Conservation (phyloP, 1,140 invertebrate genomes). For the Diachasma alloeum region DNA sequence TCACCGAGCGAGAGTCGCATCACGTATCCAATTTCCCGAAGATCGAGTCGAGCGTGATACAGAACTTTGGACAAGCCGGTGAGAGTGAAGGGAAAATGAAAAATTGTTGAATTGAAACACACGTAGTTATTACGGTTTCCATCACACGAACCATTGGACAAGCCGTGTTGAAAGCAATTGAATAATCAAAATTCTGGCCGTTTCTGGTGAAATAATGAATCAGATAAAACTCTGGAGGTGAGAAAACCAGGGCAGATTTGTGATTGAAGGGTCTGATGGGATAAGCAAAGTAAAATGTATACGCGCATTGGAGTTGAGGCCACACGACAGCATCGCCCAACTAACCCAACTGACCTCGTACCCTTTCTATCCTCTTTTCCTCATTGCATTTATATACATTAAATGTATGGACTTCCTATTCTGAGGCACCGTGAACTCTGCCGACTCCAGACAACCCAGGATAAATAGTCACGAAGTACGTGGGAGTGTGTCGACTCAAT, state of each 20-base stretch:
- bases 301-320: not conserved
- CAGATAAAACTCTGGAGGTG: too few relatives aligned
- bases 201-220: too few relatives aligned
- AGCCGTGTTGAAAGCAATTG: not conserved
- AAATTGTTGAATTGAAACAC: slow-evolving; percentile 34
- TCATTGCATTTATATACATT: slow-evolving; percentile 2
- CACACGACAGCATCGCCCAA: not conserved
- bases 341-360: slow-evolving; percentile 23
- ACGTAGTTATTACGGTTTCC: not conserved
- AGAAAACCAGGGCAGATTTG: not conserved
- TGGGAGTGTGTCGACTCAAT: slow-evolving; percentile 20
- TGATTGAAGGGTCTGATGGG: not conserved
- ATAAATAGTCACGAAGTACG: slow-evolving; percentile 26
- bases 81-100: not conserved
- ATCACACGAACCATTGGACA: not conserved
- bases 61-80: slow-evolving; percentile 42
- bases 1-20: slow-evolving; percentile 51
- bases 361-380: slow-evolving; percentile 5
- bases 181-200: too few relatives aligned
- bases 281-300: not conserved
- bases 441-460: not conserved
- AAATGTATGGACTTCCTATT: not conserved
- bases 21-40: slow-evolving; percentile 63
- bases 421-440: slow-evolving; percentile 10
- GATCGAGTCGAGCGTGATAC: slow-evolving; percentile 54